Conservation (phyloP, 1,140 invertebrate species). For the Drosophila tropicalis region DNA sequence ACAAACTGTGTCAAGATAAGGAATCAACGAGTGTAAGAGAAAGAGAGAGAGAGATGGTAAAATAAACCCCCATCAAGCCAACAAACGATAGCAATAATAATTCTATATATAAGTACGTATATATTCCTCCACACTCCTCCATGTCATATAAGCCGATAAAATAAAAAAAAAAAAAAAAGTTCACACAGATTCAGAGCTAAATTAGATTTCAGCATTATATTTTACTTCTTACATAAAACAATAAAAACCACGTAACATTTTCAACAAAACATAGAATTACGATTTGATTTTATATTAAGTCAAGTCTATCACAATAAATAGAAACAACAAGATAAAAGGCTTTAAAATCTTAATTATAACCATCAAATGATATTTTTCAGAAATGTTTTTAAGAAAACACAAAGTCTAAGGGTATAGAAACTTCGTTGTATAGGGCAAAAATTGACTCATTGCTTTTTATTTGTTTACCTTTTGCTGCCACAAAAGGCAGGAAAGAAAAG, state of each 20-base stretch:
- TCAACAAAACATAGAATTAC: neutral
- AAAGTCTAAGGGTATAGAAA: neutral
- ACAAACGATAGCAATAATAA: constrained; percentile 5
- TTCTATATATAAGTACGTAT: constrained; percentile 20
- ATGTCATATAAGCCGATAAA: constrained; percentile 5
- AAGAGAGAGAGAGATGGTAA: constrained; percentile 14
- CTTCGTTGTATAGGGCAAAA: neutral
- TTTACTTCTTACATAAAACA: neutral
- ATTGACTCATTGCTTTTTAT: neutral
- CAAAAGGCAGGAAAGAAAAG: constrained; percentile 7
- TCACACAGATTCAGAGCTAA: neutral
- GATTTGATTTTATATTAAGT: too few relatives aligned
- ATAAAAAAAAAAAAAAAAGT: neutral
- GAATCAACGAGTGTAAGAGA: constrained; percentile 4
- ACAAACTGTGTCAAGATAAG: constrained; percentile 61
- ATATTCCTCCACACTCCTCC: neutral
- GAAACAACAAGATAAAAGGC: too few relatives aligned
- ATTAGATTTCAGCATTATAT: neutral
- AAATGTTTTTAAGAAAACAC: too few relatives aligned
- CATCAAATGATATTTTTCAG: too few relatives aligned
- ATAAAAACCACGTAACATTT: neutral
- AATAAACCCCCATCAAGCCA: constrained; percentile 16
- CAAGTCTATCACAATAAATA: too few relatives aligned
- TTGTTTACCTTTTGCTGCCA: constrained; percentile 9
- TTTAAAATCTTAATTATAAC: too few relatives aligned